Percentiles rank a stretch among this genome's conserved stretches.
Evolutionary conservation across 1,140 invertebrate genomes (phyloP).

Genomic region (Cardiocondyla obscurior): DNA sequence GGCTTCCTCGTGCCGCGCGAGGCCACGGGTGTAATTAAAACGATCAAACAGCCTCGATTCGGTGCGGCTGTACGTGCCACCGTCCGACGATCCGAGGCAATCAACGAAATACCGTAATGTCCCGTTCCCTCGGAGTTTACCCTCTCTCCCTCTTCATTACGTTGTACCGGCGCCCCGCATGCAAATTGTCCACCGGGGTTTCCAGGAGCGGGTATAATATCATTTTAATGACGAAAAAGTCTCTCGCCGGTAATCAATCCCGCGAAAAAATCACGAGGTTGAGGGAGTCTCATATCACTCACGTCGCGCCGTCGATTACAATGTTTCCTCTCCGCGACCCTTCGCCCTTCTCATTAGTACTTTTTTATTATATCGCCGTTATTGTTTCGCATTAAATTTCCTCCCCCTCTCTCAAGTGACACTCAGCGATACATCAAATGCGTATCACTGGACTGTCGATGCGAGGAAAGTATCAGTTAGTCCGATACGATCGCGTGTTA

Average conservation of each 20-base stretch:
- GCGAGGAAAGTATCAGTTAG: neutral
- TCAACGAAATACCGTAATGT: conserved; percentile 78
- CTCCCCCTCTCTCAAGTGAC: neutral
- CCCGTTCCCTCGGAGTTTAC: conserved; percentile 16
- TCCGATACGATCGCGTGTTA: too few species aligned
- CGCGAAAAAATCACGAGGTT: conserved; percentile 53
- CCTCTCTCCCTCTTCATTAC: conserved; percentile 60
- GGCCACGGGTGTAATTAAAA: conserved; percentile 63
- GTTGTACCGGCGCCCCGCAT: conserved; percentile 62
- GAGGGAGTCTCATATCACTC: neutral
- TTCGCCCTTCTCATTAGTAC: conserved; percentile 19
- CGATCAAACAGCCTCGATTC: conserved; percentile 40
- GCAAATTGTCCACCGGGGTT: conserved; percentile 75
- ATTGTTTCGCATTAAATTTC: neutral
- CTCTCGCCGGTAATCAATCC: conserved; percentile 75
- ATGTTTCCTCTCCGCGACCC: conserved; percentile 19
- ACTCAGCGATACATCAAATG: neutral
- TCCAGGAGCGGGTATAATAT: conserved; percentile 78
- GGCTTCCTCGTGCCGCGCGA: conserved; percentile 10
- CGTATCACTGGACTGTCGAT: neutral
- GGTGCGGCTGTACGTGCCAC: neutral
- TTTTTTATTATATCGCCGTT: neutral
- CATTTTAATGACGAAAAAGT: conserved; percentile 79
- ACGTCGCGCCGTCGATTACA: conserved; percentile 68
- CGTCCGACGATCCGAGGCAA: conserved; percentile 71